These are phyloP conservation scores for Tyria jacobaeae DNA, from an alignment of 2,888 invertebrate genomes.

Conservation along the genomic window DNA sequence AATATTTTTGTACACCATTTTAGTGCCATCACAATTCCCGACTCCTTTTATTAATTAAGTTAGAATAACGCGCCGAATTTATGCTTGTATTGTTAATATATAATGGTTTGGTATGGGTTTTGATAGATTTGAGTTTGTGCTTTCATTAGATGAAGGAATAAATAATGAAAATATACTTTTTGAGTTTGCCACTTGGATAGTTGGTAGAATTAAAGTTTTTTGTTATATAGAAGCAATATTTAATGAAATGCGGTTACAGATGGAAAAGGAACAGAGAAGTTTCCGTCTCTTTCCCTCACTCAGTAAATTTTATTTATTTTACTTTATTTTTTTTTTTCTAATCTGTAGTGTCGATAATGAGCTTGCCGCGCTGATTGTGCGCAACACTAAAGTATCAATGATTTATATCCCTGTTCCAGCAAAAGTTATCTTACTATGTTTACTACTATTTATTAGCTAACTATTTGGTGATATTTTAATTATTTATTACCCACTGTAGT, in stretches of 20 bases:
- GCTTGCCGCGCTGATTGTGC: no score
- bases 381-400: no score
- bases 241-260: no score
- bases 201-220: neutral
- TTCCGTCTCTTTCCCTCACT: neutral
- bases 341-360: no score
- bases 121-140: slow-evolving; percentile 29
- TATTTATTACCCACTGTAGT: neutral
- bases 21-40: slow-evolving; percentile 28
- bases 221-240: no score
- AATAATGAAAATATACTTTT: neutral
- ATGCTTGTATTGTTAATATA: slow-evolving; percentile 34
- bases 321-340: no score
- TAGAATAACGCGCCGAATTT: slow-evolving; percentile 46
- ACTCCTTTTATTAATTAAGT: slow-evolving; percentile 32
- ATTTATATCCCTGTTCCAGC: neutral
- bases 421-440: neutral
- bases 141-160: neutral
- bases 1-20: slow-evolving; percentile 56
- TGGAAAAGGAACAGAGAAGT: neutral
- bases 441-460: neutral
- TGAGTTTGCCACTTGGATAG: neutral
- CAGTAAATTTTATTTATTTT: neutral
- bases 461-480: neutral
- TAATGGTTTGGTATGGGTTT: slow-evolving; percentile 17